Evolutionary conservation across 2,888 invertebrate genomes (phyloP).

Genomic region (Brachynemurus nebulosus): DNA sequence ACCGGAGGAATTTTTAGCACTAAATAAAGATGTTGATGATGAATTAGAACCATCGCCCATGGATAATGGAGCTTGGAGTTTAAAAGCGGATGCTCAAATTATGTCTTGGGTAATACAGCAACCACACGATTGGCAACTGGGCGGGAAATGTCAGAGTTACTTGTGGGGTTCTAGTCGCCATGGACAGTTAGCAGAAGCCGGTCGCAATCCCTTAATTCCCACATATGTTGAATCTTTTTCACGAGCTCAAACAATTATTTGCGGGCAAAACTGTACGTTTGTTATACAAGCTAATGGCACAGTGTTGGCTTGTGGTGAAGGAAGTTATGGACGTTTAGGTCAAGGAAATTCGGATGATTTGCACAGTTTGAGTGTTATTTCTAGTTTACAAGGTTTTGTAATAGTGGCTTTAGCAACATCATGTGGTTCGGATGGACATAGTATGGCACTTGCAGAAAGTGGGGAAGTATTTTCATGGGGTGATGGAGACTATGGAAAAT

Average conservation of each 20-base stretch:
- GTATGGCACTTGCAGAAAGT: constrained; percentile 46
- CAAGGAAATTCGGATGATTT: constrained; percentile 50
- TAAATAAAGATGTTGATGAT: constrained; percentile 20
- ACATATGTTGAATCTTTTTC: constrained; percentile 34
- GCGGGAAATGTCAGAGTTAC: constrained; percentile 44
- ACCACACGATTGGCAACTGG: constrained; percentile 50
- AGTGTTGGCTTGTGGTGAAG: constrained; percentile 48
- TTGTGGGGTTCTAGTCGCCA: constrained; percentile 49
- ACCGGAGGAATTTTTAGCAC: constrained; percentile 29
- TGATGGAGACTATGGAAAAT: constrained; percentile 49
- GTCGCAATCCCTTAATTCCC: constrained; percentile 31
- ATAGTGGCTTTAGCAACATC: constrained; percentile 47
- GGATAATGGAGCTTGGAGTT: constrained; percentile 39
- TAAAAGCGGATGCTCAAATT: constrained; percentile 43
- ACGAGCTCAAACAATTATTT: constrained; percentile 40
- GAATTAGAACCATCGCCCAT: constrained; percentile 20
- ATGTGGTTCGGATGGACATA: constrained; percentile 50
- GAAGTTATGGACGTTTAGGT: constrained; percentile 47
- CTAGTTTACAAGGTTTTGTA: constrained; percentile 47
- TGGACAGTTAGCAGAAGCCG: constrained; percentile 45
- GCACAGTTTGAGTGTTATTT: constrained; percentile 40
- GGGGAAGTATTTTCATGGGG: constrained; percentile 55
- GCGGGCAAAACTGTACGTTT: constrained; percentile 53
- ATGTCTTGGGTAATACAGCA: constrained; percentile 44
- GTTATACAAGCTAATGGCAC: constrained; percentile 45